Conservation (phyloP, 2,113 vertebrate genomes). For the Colinus virginianus region DNA sequence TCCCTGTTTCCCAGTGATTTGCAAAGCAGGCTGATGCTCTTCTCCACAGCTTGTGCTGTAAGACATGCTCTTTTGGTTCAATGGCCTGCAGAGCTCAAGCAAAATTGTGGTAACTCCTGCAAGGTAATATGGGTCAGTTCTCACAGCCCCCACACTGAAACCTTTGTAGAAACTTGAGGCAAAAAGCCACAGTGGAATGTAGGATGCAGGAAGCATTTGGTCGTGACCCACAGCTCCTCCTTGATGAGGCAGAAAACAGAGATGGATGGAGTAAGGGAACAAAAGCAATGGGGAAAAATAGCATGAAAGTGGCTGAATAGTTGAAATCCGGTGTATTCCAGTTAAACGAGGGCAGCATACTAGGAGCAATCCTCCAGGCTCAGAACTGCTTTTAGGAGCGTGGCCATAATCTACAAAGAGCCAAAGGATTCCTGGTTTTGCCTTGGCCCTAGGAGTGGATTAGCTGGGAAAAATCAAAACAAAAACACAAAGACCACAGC, state of each 20-base stretch:
- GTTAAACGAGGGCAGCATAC: not conserved
- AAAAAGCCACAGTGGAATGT: not conserved
- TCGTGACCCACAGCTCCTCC: not conserved
- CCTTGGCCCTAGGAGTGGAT: not conserved
- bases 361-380: not conserved
- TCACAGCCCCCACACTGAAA: not conserved
- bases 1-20: not conserved
- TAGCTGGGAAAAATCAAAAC: not conserved
- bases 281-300: not conserved
- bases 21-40: not conserved
- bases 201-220: not conserved
- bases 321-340: not conserved
- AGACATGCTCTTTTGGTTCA: not conserved
- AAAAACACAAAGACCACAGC: fast-evolving
- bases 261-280: not conserved
- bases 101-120: not conserved
- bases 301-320: not conserved
- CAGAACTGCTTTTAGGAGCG: not conserved
- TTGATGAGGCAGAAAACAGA: not conserved
- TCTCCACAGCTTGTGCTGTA: not conserved
- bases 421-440: not conserved
- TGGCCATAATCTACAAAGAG: not conserved
- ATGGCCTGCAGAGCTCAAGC: not conserved
- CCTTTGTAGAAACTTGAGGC: not conserved
- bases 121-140: not conserved